These are phyloP conservation scores for Prionace glauca DNA, from an alignment of 2,797 vertebrate species.

Conservation along the genomic window DNA sequence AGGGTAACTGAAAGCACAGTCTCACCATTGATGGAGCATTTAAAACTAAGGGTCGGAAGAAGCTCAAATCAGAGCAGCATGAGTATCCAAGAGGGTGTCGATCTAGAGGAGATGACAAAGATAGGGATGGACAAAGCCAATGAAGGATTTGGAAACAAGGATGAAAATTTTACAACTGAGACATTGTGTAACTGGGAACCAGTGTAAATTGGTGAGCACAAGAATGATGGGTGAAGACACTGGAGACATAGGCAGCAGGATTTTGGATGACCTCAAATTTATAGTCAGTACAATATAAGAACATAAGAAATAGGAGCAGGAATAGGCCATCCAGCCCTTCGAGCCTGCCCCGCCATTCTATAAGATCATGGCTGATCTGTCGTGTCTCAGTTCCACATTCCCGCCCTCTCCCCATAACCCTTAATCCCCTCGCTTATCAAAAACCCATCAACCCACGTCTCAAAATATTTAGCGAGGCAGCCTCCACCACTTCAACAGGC, in stretches of 20 bases:
- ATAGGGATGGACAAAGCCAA: neutral
- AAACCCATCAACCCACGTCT: too few relatives aligned
- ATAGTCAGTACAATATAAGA: neutral
- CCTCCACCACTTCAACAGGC: too few relatives aligned
- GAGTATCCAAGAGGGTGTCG: too few relatives aligned
- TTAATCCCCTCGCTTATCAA: too few relatives aligned
- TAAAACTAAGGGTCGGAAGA: neutral
- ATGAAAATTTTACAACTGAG: neutral
- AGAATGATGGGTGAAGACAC: neutral
- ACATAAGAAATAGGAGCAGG: too few relatives aligned
- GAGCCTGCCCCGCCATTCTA: too few relatives aligned
- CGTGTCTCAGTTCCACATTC: too few relatives aligned
- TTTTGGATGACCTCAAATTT: neutral
- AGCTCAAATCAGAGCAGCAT: neutral
- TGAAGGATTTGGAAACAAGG: neutral
- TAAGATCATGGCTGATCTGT: too few relatives aligned
- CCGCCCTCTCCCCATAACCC: too few relatives aligned
- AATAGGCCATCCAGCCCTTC: too few relatives aligned
- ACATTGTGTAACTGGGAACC: neutral
- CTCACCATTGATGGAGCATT: neutral
- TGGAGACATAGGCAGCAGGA: neutral
- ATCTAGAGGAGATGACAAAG: neutral
- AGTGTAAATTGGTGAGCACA: neutral
- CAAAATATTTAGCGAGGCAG: too few relatives aligned
- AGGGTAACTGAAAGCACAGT: neutral